Evolutionary conservation across 2,888 invertebrate species (phyloP), one percentile per base, ranked within the genome.

Genomic region (Dryocosmus kuriphilus): DNA sequence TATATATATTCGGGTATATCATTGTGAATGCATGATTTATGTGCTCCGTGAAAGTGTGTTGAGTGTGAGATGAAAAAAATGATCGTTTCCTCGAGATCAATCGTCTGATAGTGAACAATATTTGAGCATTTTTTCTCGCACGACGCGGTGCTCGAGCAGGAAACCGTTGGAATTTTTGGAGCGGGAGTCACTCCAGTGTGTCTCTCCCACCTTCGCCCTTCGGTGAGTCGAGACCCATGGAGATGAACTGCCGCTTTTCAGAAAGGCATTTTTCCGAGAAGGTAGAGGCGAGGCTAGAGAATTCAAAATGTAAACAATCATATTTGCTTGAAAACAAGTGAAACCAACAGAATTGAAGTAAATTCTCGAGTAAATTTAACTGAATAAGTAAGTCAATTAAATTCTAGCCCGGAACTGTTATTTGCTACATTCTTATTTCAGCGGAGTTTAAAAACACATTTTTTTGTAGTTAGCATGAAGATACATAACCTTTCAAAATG

Each of bases 201-300:
- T 41, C 22, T 65, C 65, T 65, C 65, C 22, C 38, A 35, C 38
- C n/a, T 24, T 35, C 32, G 7, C 32, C 22, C 24, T 38, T 71
- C 51, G 3, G 71, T 51, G n/a, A 51, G 51, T 71, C 71, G 51
- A 30, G 51, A 30, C 27, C 71, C 71, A 51, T 30, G 51, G 4
- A 32, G 71, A 51, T 71, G 71, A 71, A n/a, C 32, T 24, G 71
- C 51, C 51, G 46, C 71, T 71, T 71, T 71, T 71, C 51, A 46
- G 71, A 46, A 46, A 71, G 46, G 51, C 51, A 71, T 71, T 71
- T 71, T 67, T 67, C 30, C 30, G 30, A 67, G 46, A 27, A 67
- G 67, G 30, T 27, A 67, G 46, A 67, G 32, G 46, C 27, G 46
- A 67, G 46, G 41, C n/a, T 67, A 46, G 67, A 46, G 9, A 35